Base-by-base conservation (phyloP, 2,797 vertebrate species). In the Sphaeramia orbicularis region DNA sequence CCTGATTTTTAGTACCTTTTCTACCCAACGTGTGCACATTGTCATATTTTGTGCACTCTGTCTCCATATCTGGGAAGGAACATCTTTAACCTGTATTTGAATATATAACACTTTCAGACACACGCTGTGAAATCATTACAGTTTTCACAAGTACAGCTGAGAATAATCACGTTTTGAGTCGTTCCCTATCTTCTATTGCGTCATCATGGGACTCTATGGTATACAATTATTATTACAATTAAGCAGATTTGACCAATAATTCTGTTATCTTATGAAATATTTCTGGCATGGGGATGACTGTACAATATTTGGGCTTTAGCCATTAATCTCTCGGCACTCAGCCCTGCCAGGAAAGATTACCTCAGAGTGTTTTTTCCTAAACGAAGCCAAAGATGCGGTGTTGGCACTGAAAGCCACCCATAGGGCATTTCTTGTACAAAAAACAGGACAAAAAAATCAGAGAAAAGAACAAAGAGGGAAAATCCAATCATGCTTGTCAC, bases 331-430 rank as follows among this genome's bases (percentile, higher is more conserved):
- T 78, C 75, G 63, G 74, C 57, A 45, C 73, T 67, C 62, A 59
- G 68, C 70, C 53, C 64, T 76, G 78, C 74, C 76, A 94, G 86
- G 82, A 55, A 38, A 71, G 91, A 95, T 95, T 94, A 94, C 84
- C 72, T 90, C 90, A 83, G 84, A 93, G 93, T 86, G 90, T 90
- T 90, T 89, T 76, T 65, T 30, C 77, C 27, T 27, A 86, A 86
- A 85, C 92, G 89, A 92, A 93, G 92, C 83, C 79, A 86, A 91
- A 94, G 89, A 92, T 78, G 82, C 81, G 79, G 76, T 83, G 76
- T 76, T 86, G 71, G 87, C 78, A 76, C 78, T 58, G 82, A 70
- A 48, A 86, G 71, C 72, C 72, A 27, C 44, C 63, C 61, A 58
- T 21, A 55, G 74, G 59, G 56, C 61, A 61, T 49, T 38, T 62